Percentiles rank a stretch among this genome's conserved stretches.
Evolutionary conservation across 2,797 vertebrate genomes (phyloP).

Genomic region (Leptodactylus fallax): DNA sequence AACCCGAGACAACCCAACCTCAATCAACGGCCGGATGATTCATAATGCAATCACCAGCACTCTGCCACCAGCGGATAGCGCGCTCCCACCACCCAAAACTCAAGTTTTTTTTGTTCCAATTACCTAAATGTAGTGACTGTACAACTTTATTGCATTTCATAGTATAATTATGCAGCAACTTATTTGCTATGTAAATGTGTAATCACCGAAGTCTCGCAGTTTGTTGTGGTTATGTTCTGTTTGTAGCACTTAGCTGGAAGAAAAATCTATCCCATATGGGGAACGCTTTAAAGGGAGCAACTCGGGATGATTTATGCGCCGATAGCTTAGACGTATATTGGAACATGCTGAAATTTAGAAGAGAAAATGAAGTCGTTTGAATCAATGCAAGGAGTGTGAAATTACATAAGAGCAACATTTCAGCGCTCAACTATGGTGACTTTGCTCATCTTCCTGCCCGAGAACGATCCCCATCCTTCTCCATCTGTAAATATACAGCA

Average conservation of each 20-base stretch:
- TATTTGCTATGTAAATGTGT: conserved; percentile 47
- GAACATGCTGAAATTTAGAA: conserved; percentile 17
- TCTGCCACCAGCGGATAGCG: neutral
- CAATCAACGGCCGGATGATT: conserved; percentile 27
- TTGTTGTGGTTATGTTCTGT: conserved; percentile 24
- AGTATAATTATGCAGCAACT: neutral
- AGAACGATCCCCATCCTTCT: neutral
- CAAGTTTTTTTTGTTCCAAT: neutral
- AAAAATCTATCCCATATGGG: conserved; percentile 39
- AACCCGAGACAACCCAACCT: neutral
- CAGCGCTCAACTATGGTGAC: neutral
- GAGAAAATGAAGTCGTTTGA: conserved; percentile 11
- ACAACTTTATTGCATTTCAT: conserved; percentile 11
- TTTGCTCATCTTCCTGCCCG: neutral
- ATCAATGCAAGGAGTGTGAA: conserved; percentile 27
- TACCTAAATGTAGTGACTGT: neutral
- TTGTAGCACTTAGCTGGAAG: conserved; percentile 35
- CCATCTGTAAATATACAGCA: neutral
- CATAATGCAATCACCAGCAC: conserved; percentile 26
- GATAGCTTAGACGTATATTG: neutral
- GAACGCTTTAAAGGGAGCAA: conserved; percentile 4
- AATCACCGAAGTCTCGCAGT: conserved; percentile 12
- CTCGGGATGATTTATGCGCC: conserved; percentile 34
- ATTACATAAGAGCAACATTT: conserved; percentile 12
- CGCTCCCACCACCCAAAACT: neutral